A percentile compares a stretch with the other conserved stretches of the same genome.
phyloP scores from a whole-genome alignment of 35 echinoderm and acorn worm species.

The Diadema setosum region DNA sequence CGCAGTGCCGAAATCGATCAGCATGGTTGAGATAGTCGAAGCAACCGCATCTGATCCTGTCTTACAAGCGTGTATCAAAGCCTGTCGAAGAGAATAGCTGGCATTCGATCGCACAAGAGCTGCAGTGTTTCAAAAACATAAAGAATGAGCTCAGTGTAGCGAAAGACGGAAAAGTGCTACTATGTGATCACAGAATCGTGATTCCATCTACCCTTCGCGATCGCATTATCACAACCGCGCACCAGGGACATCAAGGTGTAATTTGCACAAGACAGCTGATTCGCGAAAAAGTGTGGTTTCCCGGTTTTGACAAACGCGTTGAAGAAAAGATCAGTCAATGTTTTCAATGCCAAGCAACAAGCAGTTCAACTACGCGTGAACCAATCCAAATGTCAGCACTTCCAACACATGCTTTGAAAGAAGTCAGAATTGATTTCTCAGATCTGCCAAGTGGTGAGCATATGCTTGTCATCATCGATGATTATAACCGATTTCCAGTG shows the following conservation, averaged over 20 bases:
- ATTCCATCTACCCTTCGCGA: constrained; percentile 33
- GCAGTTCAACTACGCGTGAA: constrained; percentile 4
- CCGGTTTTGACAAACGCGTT: constrained; percentile 42
- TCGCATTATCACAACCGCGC: constrained; percentile 46
- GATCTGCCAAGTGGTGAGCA: constrained; percentile 52
- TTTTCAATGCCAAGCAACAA: constrained; percentile 57
- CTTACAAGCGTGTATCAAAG: constrained; percentile 16
- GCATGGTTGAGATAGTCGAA: not conserved
- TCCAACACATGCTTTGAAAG: constrained; percentile 34
- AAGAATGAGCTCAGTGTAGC: constrained; percentile 55
- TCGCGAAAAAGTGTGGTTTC: constrained; percentile 76
- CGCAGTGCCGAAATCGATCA: constrained; percentile 69
- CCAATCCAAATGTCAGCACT: constrained; percentile 54
- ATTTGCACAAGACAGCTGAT: constrained; percentile 72
- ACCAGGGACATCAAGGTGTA: constrained; percentile 69
- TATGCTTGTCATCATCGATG: constrained; percentile 31
- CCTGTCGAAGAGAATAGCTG: constrained; percentile 28
- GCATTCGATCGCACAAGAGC: constrained; percentile 9
- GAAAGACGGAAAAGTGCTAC: constrained; percentile 18
- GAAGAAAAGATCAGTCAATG: constrained; percentile 54
- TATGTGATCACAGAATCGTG: constrained; percentile 52
- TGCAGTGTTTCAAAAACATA: not conserved
- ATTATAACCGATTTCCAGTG: constrained; percentile 37
- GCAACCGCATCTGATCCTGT: constrained; percentile 41
- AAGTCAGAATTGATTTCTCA: constrained; percentile 64